Base-by-base conservation (phyloP, 92 coral and sea anemone genomes). In the Hydrozoanthus gracilis region DNA sequence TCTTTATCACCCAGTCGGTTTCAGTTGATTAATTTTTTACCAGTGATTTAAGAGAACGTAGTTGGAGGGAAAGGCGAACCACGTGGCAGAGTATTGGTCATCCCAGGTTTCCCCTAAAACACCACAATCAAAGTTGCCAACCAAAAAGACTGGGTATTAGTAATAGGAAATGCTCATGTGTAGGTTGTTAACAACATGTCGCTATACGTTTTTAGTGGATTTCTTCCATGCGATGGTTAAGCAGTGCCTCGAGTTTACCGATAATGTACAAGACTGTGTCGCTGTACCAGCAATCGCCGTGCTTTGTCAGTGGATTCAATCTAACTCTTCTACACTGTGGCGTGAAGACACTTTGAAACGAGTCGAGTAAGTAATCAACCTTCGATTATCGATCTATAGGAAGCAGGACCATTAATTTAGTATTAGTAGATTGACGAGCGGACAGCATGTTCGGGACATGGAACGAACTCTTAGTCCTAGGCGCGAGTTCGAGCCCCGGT, bases 241-340 rank as follows among this genome's bases (percentile, higher is more conserved):
- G 46, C 54, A 64, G 16, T 84, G 89, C 52, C 79, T 73, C 67
- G 92, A 90, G 61, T 79, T 87, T 79, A 48, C 87, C 16, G 86
- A 68, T 3, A 83, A 69, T 65, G 27, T 62, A 4, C 55, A 44
- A 39, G 65, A 52, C 76, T 78, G 87, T 80, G 83, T 85, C 18
- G 92, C 91, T 49, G 66, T 95, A 8, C 94, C 98, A 17, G 92
- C 94, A 20, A 66, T 95, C 18, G 87, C 86, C 76, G 89, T 95
- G 60, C 88, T 96, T 50, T 96, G 99, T 66, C 98, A 96, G 88
- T 96, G 99, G 99, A 60, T 96, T 50, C 84, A 84, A 27, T 91
- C 88, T 39, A 91, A 92, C 87, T 82, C 96, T 14, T 79, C 91
- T 48, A 90, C 73, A 77, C 82, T 89, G 17, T 95, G 96, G 92